Percentiles rank a stretch among this genome's conserved stretches.
Conservation (phyloP, 2,113 vertebrate genomes). For the Spea multiplicata region DNA sequence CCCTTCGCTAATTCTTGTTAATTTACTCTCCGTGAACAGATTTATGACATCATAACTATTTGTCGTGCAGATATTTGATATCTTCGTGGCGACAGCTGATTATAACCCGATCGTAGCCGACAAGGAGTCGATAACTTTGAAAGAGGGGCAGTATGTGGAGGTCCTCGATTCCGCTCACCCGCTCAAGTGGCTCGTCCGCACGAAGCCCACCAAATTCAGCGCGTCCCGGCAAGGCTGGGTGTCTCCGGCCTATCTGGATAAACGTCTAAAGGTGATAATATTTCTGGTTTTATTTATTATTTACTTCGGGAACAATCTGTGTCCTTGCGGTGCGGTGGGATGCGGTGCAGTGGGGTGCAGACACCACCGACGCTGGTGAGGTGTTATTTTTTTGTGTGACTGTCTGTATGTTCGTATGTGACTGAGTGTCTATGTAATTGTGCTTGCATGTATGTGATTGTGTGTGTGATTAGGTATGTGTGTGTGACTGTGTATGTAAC, state of each 20-base stretch:
- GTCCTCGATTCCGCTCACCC: constrained; percentile 92
- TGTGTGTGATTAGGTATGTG: too few relatives aligned
- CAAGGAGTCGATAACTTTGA: constrained; percentile 82
- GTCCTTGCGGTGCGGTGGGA: too few relatives aligned
- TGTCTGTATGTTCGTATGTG: too few relatives aligned
- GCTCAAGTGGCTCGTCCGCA: constrained; percentile 93
- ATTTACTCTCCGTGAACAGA: fast-evolving
- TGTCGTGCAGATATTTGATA: constrained; percentile 87
- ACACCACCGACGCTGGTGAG: too few relatives aligned
- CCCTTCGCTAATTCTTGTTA: too few relatives aligned
- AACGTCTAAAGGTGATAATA: constrained; percentile 81
- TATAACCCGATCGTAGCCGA: constrained; percentile 74
- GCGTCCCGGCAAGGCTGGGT: constrained; percentile 96
- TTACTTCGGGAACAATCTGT: background rate
- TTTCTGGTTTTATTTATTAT: background rate
- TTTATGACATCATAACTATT: background rate
- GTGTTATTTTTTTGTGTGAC: too few relatives aligned
- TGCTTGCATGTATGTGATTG: too few relatives aligned
- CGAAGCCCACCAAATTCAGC: constrained; percentile 91
- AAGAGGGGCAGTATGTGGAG: constrained; percentile 95
- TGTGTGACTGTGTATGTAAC: too few relatives aligned
- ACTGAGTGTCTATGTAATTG: too few relatives aligned
- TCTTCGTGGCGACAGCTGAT: constrained; percentile 91
- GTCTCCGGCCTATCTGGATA: constrained; percentile 93
- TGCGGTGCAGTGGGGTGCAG: too few relatives aligned